Evolutionary conservation across 2,113 vertebrate genomes (phyloP), one percentile per base, ranked within the genome.

Genomic region (Pseudolaguvia tuberculata): DNA sequence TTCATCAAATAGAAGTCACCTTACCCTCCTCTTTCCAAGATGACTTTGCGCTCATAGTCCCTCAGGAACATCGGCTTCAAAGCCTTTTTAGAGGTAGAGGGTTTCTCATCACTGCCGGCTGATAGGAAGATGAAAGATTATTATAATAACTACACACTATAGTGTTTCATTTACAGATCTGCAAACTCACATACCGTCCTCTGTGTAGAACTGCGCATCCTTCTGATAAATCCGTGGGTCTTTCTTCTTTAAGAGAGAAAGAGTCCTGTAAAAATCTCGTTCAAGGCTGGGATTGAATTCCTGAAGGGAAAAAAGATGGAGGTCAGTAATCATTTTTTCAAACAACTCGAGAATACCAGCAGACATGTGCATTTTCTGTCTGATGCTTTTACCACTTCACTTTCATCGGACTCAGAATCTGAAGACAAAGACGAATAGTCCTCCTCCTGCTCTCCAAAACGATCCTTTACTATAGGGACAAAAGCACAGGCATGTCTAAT

Each of bases 21-120:
- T 89, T 78, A 95, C 95, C 94, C 95, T 81, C 85, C 93, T 72
- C 87, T 94, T 71, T 97, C 94, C 83, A 96, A 78, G 9, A 97
- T 94, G 70, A 97, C 91, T 79, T 92, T 93, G 35, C 95, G 89
- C 63, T 96, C 94, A 0, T 96, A 97, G 81, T 97, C 94, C 76
- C 93, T 94, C 39, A 95, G 81, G 72, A 89, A 96, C 95, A 97
- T 94, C 4, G 94, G 91, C 55, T 81, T 92, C 0, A 83, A 84
- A 13, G 82, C 82, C 81, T 81, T 89, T 80, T 77, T 90, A 0
- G 87, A 92, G 45, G 83, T 88, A 1, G 65, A 85, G 0, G 88
- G 86, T 52, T 83, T 75, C 6, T 76, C 82, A 7, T 85, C 80
- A 5, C 58, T 53, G 39, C 47, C 77, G 8, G 77, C 78, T 81